Conservation (phyloP, 2,888 invertebrate species). For the Drosophila rellima region DNA sequence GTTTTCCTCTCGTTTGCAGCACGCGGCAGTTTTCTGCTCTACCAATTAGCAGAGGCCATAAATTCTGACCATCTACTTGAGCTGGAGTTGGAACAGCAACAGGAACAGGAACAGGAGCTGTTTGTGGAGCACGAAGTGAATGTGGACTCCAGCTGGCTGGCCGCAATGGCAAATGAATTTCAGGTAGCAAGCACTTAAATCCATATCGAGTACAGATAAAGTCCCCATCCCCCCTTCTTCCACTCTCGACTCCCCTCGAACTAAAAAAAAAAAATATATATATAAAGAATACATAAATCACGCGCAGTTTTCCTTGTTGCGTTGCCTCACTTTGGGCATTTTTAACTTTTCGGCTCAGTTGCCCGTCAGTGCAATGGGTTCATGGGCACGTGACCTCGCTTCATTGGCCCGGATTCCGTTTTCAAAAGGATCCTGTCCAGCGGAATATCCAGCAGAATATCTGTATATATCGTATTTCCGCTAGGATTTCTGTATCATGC, state of each 20-base stretch:
- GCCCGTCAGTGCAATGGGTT: slow-evolving; percentile 61
- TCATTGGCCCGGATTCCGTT: slow-evolving; percentile 59
- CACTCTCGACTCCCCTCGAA: not conserved
- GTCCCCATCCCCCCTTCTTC: not conserved
- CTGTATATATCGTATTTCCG: not conserved
- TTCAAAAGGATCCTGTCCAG: slow-evolving; percentile 16
- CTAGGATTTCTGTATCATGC: not conserved
- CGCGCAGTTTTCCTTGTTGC: slow-evolving; percentile 52
- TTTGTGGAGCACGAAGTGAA: slow-evolving; percentile 36
- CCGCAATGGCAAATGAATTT: slow-evolving; percentile 75
- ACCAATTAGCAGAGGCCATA: slow-evolving; percentile 77
- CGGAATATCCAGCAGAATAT: not conserved
- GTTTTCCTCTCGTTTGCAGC: slow-evolving; percentile 40
- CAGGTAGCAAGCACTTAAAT: slow-evolving; percentile 65
- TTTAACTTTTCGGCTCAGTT: slow-evolving; percentile 64
- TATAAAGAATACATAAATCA: slow-evolving; percentile 64
- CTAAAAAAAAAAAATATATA: not conserved
- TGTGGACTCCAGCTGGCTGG: slow-evolving; percentile 70
- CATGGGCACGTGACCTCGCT: slow-evolving; percentile 74
- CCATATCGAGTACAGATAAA: slow-evolving; percentile 55
- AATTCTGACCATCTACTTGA: slow-evolving; percentile 57
- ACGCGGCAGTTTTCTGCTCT: slow-evolving; percentile 70
- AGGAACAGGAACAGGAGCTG: slow-evolving; percentile 22
- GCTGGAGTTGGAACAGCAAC: slow-evolving; percentile 24
- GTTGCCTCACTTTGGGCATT: slow-evolving; percentile 51